These are phyloP conservation scores for Drosophila percnosoma DNA, from an alignment of 2,888 invertebrate species.

Conservation along the genomic window DNA sequence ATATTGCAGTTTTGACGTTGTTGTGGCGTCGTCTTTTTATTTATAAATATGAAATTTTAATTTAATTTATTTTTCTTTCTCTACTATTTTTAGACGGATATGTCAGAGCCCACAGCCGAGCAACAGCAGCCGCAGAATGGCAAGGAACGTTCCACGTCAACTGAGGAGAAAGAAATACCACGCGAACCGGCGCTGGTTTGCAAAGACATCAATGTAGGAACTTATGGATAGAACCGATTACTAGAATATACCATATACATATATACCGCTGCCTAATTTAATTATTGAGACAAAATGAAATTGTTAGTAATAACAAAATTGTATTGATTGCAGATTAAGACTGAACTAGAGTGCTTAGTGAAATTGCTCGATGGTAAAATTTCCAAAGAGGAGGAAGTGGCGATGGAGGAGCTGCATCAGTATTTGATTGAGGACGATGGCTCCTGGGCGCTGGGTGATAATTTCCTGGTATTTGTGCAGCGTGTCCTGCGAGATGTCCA, in stretches of 20 bases:
- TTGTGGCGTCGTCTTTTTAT: slow-evolving; percentile 54
- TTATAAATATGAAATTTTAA: slow-evolving; percentile 66
- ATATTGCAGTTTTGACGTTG: slow-evolving; percentile 35
- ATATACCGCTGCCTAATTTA: background rate
- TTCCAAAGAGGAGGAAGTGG: slow-evolving; percentile 89
- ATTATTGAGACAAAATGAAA: background rate
- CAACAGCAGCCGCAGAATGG: slow-evolving; percentile 80
- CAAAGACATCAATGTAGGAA: slow-evolving; percentile 89
- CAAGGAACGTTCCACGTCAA: slow-evolving; percentile 82
- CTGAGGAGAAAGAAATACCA: slow-evolving; percentile 89
- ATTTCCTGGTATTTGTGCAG: slow-evolving; percentile 92
- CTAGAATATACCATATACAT: background rate
- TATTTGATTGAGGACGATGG: slow-evolving; percentile 95
- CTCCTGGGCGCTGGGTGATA: slow-evolving; percentile 96
- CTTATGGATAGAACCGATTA: background rate
- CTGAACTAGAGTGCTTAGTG: slow-evolving; percentile 90
- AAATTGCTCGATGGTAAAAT: slow-evolving; percentile 90
- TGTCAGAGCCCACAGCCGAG: slow-evolving; percentile 81
- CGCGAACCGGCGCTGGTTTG: slow-evolving; percentile 93
- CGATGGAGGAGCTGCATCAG: slow-evolving; percentile 93
- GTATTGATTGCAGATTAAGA: slow-evolving; percentile 86
- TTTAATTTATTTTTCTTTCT: slow-evolving; percentile 67
- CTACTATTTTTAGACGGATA: slow-evolving; percentile 76
- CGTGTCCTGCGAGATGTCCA: slow-evolving; percentile 87
- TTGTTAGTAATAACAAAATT: background rate